Evolutionary conservation across 2,888 invertebrate genomes (phyloP), one percentile per base, ranked within the genome.

Genomic region (Chloroclysta siterata): DNA sequence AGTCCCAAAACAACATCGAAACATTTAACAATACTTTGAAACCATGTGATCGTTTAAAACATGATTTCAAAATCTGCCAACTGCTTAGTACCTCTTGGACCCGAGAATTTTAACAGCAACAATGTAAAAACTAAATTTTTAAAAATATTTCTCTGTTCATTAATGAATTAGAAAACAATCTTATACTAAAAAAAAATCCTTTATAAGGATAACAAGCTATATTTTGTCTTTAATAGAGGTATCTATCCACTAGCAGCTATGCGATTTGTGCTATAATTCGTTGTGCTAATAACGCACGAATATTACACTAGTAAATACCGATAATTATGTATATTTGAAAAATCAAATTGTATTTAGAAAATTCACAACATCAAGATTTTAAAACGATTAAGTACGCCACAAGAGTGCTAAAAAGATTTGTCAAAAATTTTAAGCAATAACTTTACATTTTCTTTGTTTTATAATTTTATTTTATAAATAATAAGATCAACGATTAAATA

Each of bases 181-280:
- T 88, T 87, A 89, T 60, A 78, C 84, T 88, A 83, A 92, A 88
- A 80, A 76, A 76, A 89, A 89, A 54, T 91, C 92, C 91, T 91
- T 91, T 82, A 71, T 70, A 89, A 92, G 92, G 91, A 92, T 91
- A 92, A 92, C 90, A 91, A 89, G 89, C 90, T 72, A 83, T 84
- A 84, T 87, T 84, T 71, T 90, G 88, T 89, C 87, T 89, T 89
- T 89, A 85, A 79, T 82, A 82, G 87, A 90, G 89, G 86, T 89
- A 80, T 78, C 81, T 84, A 84, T 80, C 64, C 72, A 76, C 84
- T 89, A 88, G 84, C 84, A 85, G 82, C 82, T 85, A 83, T 84
- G 81, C 75, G 63, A 75, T 79, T 87, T 84, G 87, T 86, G 82
- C 81, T 80, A 78, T 78, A 74, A 78, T 86, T 88, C 85, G 84